These are phyloP conservation scores for Pristionchus maxplancki DNA, from an alignment of 2,888 invertebrate species.

Conservation along the genomic window DNA sequence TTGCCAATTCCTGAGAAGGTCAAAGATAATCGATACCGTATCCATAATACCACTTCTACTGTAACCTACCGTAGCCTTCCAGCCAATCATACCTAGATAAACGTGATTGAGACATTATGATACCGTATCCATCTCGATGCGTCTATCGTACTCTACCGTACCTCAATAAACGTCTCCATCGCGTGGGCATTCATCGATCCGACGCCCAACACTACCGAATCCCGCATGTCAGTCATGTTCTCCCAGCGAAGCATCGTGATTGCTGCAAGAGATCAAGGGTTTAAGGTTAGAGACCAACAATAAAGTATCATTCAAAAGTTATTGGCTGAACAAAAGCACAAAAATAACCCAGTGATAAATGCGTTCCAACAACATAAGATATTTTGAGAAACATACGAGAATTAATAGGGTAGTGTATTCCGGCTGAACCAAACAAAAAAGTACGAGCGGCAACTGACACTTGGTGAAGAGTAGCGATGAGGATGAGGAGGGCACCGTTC, in stretches of 20 bases:
- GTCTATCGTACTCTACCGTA: conserved; percentile 81
- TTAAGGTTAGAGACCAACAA: background rate
- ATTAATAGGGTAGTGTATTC: too few species aligned
- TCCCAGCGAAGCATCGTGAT: conserved; percentile 94
- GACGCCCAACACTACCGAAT: conserved; percentile 89
- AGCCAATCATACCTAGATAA: too few species aligned
- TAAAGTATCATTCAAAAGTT: too few species aligned
- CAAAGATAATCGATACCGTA: background rate
- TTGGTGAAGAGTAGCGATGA: conserved; percentile 50
- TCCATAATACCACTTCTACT: background rate
- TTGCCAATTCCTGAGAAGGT: conserved; percentile 68
- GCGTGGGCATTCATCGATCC: conserved; percentile 96
- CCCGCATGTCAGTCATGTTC: conserved; percentile 89
- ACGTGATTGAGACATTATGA: too few species aligned
- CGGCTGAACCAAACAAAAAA: too few species aligned
- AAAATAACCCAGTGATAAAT: too few species aligned
- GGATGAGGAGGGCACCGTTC: conserved; percentile 50
- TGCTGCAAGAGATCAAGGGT: background rate
- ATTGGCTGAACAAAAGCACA: too few species aligned
- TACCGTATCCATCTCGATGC: conserved; percentile 79
- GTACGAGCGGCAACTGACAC: too few species aligned
- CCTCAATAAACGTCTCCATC: conserved; percentile 95
- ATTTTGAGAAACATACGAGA: too few species aligned
- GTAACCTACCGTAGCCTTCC: too few species aligned
- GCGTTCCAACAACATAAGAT: too few species aligned